These are phyloP conservation scores for Diabrotica balteata DNA, from an alignment of 2,888 invertebrate species.

Conservation along the genomic window DNA sequence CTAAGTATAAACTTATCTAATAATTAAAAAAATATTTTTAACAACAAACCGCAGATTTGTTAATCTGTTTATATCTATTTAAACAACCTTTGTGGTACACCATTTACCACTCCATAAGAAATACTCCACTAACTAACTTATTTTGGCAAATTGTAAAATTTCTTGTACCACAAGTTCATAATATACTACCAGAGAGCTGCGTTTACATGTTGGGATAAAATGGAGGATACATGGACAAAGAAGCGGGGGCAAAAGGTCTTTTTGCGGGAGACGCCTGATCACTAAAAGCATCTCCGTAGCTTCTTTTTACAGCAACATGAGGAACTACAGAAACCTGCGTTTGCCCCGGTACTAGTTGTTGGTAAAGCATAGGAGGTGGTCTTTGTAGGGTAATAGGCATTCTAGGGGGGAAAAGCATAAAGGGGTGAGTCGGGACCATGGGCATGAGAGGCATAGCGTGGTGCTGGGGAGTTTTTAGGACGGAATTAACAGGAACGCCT, in stretches of 20 bases:
- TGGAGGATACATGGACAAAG: slow-evolving; percentile 54
- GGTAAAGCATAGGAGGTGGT: slow-evolving; percentile 45
- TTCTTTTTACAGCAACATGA: slow-evolving; percentile 57
- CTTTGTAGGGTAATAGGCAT: slow-evolving; percentile 44
- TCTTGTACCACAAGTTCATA: too few relatives aligned
- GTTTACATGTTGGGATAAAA: slow-evolving; percentile 58
- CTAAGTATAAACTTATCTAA: background rate
- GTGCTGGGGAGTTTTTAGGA: slow-evolving; percentile 39
- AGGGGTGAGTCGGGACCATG: slow-evolving; percentile 57
- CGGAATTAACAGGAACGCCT: slow-evolving; percentile 29
- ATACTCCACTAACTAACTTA: too few relatives aligned
- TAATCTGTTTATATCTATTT: background rate
- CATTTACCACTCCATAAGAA: too few relatives aligned
- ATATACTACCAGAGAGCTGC: slow-evolving; percentile 25
- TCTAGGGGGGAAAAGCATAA: slow-evolving; percentile 44
- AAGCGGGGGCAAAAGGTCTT: slow-evolving; percentile 51
- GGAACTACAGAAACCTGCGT: slow-evolving; percentile 50
- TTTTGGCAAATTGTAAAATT: too few relatives aligned
- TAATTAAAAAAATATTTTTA: background rate
- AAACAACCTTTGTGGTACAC: background rate
- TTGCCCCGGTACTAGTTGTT: slow-evolving; percentile 46
- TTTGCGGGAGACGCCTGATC: slow-evolving; percentile 55
- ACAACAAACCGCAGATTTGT: background rate
- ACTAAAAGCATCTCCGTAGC: slow-evolving; percentile 58
- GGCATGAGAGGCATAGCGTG: slow-evolving; percentile 52